Evolutionary conservation across 1,140 invertebrate genomes (phyloP), one percentile per base, ranked within the genome.

Genomic region (Apocrypta bakeri): DNA sequence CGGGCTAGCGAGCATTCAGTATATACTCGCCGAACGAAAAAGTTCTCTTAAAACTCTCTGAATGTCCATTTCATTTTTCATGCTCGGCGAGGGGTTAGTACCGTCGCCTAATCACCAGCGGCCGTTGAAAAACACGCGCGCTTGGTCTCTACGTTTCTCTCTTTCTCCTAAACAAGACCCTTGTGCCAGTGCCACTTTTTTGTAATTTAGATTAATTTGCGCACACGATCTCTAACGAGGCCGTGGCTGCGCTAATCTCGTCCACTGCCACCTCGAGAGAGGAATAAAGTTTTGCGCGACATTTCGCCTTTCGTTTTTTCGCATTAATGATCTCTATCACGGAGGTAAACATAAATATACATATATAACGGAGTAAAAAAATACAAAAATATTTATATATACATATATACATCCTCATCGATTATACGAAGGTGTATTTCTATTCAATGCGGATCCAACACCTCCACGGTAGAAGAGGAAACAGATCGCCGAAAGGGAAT

Each of bases 191-290:
- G 37, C 42, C 63, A 17, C 25, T 33, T 63, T 63, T 81, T 75
- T 75, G 37, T 75, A 75, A 66, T 74, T 81, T 68, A 81, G 33
- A 75, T 75, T 74, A 74, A 75, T 68, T 75, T 7, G 56, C 29
- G 56, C 48, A 56, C 48, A 17, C 48, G 14, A 56, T 56, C 48
- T 56, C 74, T 64, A 64, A 64, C 61, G 74, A 76, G 56, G 3
- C n/a, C 56, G 25, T 2, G 25, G 14, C 24, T n/a, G 56, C 63
- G 63, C 63, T 66, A 66, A 27, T 66, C 63, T 66, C 25, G 63
- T 64, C 27, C 63, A 8, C 8, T 25, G 0, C 1, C 63, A 4
- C 48, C 48, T 1, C 1, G 42, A 48, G 42, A 56, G 48, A 56
- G 48, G n/a, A 17, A 17, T 56, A 66, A 66, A 66, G 63, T 66